Evolutionary conservation across 2,888 invertebrate genomes (phyloP).

Genomic region (Tachina lurida): DNA sequence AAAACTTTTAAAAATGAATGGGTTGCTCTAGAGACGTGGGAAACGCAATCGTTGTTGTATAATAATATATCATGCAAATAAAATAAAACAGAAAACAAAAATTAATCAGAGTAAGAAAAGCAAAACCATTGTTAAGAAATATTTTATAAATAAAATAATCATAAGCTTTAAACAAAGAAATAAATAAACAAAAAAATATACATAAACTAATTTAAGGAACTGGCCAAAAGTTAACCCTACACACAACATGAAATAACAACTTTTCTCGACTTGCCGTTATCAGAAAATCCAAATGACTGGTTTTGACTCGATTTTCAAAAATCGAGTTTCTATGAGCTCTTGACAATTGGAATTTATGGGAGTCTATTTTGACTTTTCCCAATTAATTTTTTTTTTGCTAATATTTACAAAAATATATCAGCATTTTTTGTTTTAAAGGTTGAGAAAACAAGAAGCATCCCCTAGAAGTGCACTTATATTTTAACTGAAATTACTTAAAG

Average conservation of each 20-base stretch:
- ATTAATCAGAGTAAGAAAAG: slow-evolving; percentile 52
- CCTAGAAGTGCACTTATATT: too few relatives aligned
- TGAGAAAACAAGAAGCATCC: too few relatives aligned
- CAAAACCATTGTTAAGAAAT: slow-evolving; percentile 35
- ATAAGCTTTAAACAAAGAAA: slow-evolving; percentile 31
- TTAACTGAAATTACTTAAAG: too few relatives aligned
- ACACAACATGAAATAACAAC: neutral
- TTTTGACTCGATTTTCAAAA: too few relatives aligned
- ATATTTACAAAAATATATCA: too few relatives aligned
- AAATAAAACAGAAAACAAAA: slow-evolving; percentile 44
- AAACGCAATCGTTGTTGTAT: slow-evolving; percentile 12
- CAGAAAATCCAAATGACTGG: too few relatives aligned
- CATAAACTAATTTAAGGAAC: neutral
- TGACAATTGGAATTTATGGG: too few relatives aligned
- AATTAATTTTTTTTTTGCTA: too few relatives aligned
- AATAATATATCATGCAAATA: slow-evolving; percentile 42
- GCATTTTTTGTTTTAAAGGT: too few relatives aligned
- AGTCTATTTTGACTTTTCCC: too few relatives aligned
- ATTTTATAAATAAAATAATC: slow-evolving; percentile 14
- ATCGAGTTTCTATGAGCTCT: too few relatives aligned
- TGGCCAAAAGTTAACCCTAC: slow-evolving; percentile 13
- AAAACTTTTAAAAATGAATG: slow-evolving; percentile 34
- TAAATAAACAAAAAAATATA: neutral
- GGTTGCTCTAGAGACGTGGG: neutral
- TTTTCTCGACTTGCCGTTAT: too few relatives aligned